Conservation (phyloP, 1,140 invertebrate species). For the Aphaenogaster floridana region DNA sequence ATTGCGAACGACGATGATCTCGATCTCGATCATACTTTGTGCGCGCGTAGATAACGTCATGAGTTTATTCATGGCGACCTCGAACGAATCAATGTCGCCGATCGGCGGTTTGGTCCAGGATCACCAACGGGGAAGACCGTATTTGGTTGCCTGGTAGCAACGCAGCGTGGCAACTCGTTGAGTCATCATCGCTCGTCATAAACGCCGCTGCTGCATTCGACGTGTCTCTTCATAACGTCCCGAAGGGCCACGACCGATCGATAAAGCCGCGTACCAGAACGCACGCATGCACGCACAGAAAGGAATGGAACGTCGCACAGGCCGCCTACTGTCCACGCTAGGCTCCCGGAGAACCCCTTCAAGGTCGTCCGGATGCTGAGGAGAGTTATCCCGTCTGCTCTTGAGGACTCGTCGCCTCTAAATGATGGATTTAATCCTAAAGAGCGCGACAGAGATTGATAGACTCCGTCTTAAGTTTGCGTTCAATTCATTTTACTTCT, state of each 20-base stretch:
- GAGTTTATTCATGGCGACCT: conserved; percentile 16
- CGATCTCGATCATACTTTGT: not conserved
- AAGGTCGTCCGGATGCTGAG: conserved; percentile 53
- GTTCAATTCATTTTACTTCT: not conserved
- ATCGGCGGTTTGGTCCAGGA: conserved; percentile 37
- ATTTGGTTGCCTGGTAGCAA: conserved; percentile 59
- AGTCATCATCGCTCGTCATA: conserved; percentile 62
- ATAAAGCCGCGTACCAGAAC: conserved; percentile 45
- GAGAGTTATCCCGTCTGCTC: conserved; percentile 2
- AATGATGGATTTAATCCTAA: conserved; percentile 16
- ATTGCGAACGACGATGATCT: not conserved
- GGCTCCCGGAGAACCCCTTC: conserved; percentile 25
- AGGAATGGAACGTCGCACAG: conserved; percentile 18
- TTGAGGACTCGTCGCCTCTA: conserved; percentile 23
- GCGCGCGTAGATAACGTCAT: conserved; percentile 44
- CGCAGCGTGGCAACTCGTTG: conserved; percentile 47
- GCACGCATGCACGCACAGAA: conserved; percentile 27
- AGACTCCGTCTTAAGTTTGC: not conserved
- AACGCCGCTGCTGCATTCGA: conserved; percentile 37
- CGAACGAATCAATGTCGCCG: conserved; percentile 40
- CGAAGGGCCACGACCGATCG: conserved; percentile 48
- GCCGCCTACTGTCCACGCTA: conserved; percentile 20
- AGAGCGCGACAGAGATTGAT: not conserved
- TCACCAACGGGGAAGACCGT: conserved; percentile 43
- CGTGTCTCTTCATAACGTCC: conserved; percentile 17